Evolutionary conservation across 2,113 vertebrate genomes (phyloP).

Genomic region (Pseudorasbora parva): DNA sequence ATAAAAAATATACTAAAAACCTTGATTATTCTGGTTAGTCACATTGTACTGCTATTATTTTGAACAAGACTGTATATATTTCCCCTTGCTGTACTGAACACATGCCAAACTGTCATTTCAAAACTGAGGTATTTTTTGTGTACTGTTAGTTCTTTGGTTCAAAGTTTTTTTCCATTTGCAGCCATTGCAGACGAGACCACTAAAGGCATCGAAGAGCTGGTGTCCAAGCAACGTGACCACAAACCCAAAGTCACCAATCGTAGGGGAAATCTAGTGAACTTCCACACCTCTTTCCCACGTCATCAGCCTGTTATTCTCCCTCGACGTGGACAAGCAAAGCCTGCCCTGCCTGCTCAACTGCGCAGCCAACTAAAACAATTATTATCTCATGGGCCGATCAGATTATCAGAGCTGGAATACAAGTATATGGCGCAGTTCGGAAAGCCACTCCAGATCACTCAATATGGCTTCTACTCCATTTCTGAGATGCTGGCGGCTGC

Average conservation of each 20-base stretch:
- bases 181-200: slow-evolving; percentile 84
- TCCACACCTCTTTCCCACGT: not conserved
- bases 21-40: too few species aligned
- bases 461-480: slow-evolving; percentile 86
- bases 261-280: not conserved
- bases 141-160: too few species aligned
- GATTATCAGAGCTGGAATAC: slow-evolving; percentile 80
- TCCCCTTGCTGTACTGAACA: too few species aligned
- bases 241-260: slow-evolving; percentile 46
- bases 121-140: too few species aligned
- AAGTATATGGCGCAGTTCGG: slow-evolving; percentile 81
- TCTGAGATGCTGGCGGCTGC: slow-evolving; percentile 80
- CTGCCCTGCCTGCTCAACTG: slow-evolving; percentile 75
- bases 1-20: too few species aligned
- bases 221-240: slow-evolving; percentile 79
- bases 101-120: too few species aligned
- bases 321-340: slow-evolving; percentile 67
- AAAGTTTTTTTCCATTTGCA: slow-evolving; percentile 50
- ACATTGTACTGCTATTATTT: too few species aligned
- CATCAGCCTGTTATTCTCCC: slow-evolving; percentile 57
- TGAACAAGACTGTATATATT: too few species aligned
- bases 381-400: slow-evolving; percentile 80
- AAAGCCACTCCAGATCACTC: slow-evolving; percentile 71
- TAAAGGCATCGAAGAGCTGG: slow-evolving; percentile 79
- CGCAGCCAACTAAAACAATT: slow-evolving; percentile 84